A percentile compares a stretch with the other conserved stretches of the same genome.
These are phyloP conservation scores for Hippotragus niger DNA, from an alignment of 2,113 vertebrate species.

Conservation along the genomic window DNA sequence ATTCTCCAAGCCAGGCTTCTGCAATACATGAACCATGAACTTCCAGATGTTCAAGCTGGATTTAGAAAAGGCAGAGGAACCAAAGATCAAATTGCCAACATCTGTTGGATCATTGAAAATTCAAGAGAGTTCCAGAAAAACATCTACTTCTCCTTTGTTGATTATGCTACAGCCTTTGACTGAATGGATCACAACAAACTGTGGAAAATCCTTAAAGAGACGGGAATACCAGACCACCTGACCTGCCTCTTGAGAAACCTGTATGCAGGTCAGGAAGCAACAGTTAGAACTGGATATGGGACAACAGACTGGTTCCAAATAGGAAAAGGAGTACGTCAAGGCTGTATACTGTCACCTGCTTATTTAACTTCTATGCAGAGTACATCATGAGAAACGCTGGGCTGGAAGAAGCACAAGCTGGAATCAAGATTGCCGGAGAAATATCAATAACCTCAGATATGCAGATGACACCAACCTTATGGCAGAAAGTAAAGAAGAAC, in stretches of 20 bases:
- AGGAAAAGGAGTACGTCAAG: fast-evolving
- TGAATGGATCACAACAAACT: not conserved
- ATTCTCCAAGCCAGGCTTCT: not conserved
- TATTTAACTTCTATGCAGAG: not conserved
- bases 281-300: not conserved
- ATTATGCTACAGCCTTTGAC: not conserved
- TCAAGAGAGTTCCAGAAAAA: not conserved
- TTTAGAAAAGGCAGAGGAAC: not conserved
- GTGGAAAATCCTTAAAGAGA: not conserved
- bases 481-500: not conserved
- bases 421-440: not conserved
- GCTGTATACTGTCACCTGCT: not conserved
- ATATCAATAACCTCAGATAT: not conserved
- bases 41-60: not conserved
- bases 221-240: not conserved
- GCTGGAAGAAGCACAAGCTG: not conserved
- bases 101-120: not conserved
- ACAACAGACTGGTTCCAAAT: not conserved
- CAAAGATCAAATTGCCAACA: not conserved
- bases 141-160: not conserved
- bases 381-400: not conserved
- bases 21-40: not conserved
- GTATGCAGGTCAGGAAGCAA: not conserved
- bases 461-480: not conserved
- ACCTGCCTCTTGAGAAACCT: not conserved